phyloP scores from a whole-genome alignment of 2,888 invertebrate genomes.

The Argyresthia albistria region DNA sequence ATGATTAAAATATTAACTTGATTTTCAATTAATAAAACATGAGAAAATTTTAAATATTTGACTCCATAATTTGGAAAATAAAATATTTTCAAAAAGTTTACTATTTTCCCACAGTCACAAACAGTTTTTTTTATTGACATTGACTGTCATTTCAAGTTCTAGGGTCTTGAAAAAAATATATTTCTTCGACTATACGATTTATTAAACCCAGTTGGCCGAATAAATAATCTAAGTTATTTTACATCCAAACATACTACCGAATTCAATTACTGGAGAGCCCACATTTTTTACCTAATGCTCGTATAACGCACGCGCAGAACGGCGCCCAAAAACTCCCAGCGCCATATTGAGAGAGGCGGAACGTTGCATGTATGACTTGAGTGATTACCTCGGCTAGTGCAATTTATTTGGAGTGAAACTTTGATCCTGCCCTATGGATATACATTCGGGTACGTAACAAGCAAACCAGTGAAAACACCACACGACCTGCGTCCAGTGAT shows the following conservation, averaged over 20 bases:
- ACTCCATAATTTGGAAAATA: too few relatives aligned
- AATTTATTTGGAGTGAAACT: constrained; percentile 68
- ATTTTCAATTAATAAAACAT: too few relatives aligned
- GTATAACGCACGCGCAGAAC: constrained; percentile 71
- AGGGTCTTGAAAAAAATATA: not conserved
- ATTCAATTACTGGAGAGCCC: not conserved
- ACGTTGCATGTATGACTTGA: constrained; percentile 77
- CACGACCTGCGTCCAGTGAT: constrained; percentile 30
- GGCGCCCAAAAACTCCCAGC: constrained; percentile 75
- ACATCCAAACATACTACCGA: not conserved
- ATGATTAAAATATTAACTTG: too few relatives aligned
- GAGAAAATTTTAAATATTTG: too few relatives aligned
- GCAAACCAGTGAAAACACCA: constrained; percentile 40
- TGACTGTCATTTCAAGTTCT: not conserved
- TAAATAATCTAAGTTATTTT: not conserved
- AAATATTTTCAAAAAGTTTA: too few relatives aligned
- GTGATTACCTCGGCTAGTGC: constrained; percentile 71
- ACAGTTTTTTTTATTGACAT: not conserved
- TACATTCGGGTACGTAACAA: constrained; percentile 70
- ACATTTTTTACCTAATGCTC: constrained; percentile 53
- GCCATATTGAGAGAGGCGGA: constrained; percentile 84
- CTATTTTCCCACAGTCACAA: too few relatives aligned
- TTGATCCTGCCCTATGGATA: constrained; percentile 73
- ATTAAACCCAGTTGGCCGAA: constrained; percentile 14
- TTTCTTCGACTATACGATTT: not conserved